These are phyloP conservation scores for Odiellus spinosus DNA, from an alignment of 2,888 invertebrate genomes.

Conservation along the genomic window DNA sequence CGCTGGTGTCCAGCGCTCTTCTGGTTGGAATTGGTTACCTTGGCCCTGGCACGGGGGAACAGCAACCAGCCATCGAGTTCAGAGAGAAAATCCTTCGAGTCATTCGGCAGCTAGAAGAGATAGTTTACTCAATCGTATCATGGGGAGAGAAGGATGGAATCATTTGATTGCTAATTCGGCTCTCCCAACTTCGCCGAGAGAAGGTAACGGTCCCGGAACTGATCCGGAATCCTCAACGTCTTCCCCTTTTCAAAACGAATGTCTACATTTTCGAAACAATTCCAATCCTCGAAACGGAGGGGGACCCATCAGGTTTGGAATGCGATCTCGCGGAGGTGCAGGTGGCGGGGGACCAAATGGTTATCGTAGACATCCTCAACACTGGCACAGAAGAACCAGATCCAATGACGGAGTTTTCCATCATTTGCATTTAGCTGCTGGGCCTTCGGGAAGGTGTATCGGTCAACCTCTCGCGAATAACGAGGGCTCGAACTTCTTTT, in stretches of 20 bases:
- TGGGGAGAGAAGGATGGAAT: constrained; percentile 12
- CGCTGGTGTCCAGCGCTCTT: constrained; percentile 6
- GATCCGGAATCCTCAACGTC: constrained; percentile 4
- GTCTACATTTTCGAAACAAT: constrained; percentile 12
- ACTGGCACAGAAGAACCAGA: constrained; percentile 13
- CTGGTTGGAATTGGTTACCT: constrained; percentile 15
- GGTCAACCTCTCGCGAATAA: no score
- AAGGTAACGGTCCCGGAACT: not conserved
- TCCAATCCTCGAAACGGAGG: constrained; percentile 5
- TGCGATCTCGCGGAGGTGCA: constrained; percentile 9
- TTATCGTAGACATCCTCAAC: not conserved
- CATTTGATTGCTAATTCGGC: constrained; percentile 2
- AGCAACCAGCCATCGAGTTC: not conserved
- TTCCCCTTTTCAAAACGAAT: constrained; percentile 14
- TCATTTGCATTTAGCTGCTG: constrained; percentile 14
- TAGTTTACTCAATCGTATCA: constrained; percentile 12
- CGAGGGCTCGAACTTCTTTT: not conserved
- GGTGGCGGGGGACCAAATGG: constrained; percentile 7
- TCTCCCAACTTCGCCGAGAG: not conserved
- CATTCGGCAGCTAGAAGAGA: not conserved
- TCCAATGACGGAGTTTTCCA: constrained; percentile 19
- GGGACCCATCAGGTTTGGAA: constrained; percentile 8
- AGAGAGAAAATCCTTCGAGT: not conserved
- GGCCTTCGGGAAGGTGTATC: not conserved
- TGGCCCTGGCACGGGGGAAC: constrained; percentile 10